Evolutionary conservation across 2,797 vertebrate genomes (phyloP), one percentile per base, ranked within the genome.

Genomic region (Arctocebus calabarensis): DNA sequence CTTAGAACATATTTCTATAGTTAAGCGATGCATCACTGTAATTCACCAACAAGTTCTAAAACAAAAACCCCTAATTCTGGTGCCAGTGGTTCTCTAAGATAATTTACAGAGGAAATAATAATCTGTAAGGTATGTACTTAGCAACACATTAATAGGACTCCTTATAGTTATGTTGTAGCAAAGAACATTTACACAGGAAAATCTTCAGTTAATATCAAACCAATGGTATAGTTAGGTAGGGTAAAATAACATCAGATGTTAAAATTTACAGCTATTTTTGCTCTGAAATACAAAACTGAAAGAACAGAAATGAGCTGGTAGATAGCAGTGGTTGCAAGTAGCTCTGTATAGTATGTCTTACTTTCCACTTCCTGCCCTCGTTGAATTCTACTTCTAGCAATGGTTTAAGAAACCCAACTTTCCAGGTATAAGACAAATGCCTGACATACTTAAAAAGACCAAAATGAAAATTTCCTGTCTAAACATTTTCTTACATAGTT

Each of bases 21-120:
- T 55, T n/a, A 55, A 77, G 48, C 32, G 55, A 77, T 23, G 11
- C n/a, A 57, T 79, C n/a, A 57, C 22, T 37, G 20, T 79, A 96
- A 85, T 43, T 90, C 20, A 73, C 20, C 55, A 96, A 91, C 29
- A 89, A 75, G 12, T 83, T 84, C 59, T 77, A 94, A 75, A 84
- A 92, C 25, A n/a, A 45, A 68, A 78, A 8, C 96, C 43, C 57
- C 19, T 88, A 90, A 93, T 87, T 88, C 52, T 88, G 89, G 20
- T 84, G 37, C 40, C 66, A 96, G 11, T 61, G 40, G 43, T 70
- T 83, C 55, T 48, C 74, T 12, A 91, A 84, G 32, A 75, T 34
- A 78, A 90, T 70, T 55, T 83, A 87, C 16, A 92, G 79, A 34
- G 78, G 45, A 85, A 94, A 84, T 74, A 88, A 82, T 19, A 61